Evolutionary conservation across 2,888 invertebrate genomes (phyloP), one percentile per base, ranked within the genome.

Genomic region (Athrips mouffetella): DNA sequence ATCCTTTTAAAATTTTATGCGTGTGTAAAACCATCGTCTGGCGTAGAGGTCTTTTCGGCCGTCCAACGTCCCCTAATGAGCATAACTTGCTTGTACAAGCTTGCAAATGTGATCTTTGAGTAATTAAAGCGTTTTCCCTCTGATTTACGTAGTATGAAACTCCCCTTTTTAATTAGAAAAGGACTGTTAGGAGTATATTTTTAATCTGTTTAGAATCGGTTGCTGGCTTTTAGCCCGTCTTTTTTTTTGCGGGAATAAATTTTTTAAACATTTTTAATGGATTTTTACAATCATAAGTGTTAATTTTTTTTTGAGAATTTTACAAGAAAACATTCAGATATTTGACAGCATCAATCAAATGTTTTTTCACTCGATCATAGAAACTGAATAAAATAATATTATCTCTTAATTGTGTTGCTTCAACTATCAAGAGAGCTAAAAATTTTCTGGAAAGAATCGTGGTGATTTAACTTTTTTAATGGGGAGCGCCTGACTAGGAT

Each of bases 91-190:
- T 68, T 65, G 60, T 71, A 57, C 59, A 16, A 13, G 63, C 62
- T 65, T 70, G 71, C 71, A 68, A 78, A 79, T 76, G 75, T 70
- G 72, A 73, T 79, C 75, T 78, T 76, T 69, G 67, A 80, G 81
- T 80, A 80, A 80, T 80, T 81, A 80, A 70, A 74, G 63, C 73
- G 73, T 71, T 76, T 73, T 62, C 76, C 52, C 70, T 70, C 65
- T 72, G 73, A 76, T 76, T 76, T 70, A 73, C 65, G 63, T 58
- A 63, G 63, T 65, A 61, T 65, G 70, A 70, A 55, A 62, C 56
- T 62, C 63, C 74, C 62, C 57, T 68, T 67, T 74, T 77, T 71
- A 73, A 76, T 73, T 72, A 69, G 67, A 60, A 71, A 74, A 59
- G 73, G 70, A 65, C 65, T 30, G 39, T 42, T 40, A 45, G n/a